Evolutionary conservation across 2,113 vertebrate species (phyloP), one percentile per base, ranked within the genome.

Genomic region (Gracilinanus agilis): DNA sequence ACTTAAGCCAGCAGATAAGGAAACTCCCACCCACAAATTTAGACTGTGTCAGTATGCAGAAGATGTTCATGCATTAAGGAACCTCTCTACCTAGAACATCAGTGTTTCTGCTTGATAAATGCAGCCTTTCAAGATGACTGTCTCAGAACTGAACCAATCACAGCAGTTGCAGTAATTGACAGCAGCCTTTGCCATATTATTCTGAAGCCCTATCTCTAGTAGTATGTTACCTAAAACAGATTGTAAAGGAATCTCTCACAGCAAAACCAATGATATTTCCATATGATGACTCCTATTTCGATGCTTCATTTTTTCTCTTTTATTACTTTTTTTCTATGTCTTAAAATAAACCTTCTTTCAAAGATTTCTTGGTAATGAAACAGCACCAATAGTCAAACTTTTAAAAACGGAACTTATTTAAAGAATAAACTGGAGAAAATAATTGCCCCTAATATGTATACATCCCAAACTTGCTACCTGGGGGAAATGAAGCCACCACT

Each of bases 301-400:
- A 83, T 40, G 16, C 40, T 83, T 29, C 67, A 8, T 83, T 40
- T 67, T 67, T 55, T 94, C 19, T 88, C 34, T 8, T 44, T 29
- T 88, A 9, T 83, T 92, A 61, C 9, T 92, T 90, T 54, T 94
- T 55, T 91, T 67, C 90, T 88, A 44, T 88, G 53, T 90, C 27
- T 27, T 61, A 83, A 93, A 83, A 83, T 83, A 93, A 90, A 24
- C 0, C 4, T 54, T 34, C 91, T 91, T 44, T 12, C 55, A 95
- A 94, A 95, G 92, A 93, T 44, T 29, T 54, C 6, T 94, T 44
- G 40, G 67, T 83, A 90, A 27, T 61, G 67, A 67, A 94, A 89
- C n/a, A 83, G n/a, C n/a, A 83, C 1, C 3, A 29, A 58, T 61
- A 61, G 24, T 83, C n/a, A 83, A 19, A 83, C 67, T 83, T 83